These are phyloP conservation scores for Prolemur simus DNA, from an alignment of 2,113 vertebrate genomes.

Conservation along the genomic window DNA sequence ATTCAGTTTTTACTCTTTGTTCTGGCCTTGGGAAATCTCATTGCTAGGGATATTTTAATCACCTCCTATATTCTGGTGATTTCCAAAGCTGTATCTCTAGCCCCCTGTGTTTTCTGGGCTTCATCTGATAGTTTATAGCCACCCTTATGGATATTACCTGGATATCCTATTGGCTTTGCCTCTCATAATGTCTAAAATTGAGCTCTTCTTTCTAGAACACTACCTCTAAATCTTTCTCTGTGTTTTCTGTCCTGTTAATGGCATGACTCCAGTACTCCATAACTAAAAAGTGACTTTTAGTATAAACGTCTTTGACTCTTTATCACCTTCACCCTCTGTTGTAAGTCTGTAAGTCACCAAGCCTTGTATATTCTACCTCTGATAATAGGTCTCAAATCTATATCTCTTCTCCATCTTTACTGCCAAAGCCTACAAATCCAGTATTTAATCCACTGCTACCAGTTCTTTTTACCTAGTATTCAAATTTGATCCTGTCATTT, in stretches of 20 bases:
- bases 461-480: neutral
- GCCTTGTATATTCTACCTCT: neutral
- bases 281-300: neutral
- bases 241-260: neutral
- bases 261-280: neutral
- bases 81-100: neutral
- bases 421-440: neutral
- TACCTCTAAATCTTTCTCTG: neutral
- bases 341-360: neutral
- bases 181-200: neutral
- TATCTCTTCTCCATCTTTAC: neutral
- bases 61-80: neutral
- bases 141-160: neutral
- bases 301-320: neutral
- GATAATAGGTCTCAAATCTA: neutral
- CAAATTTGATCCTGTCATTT: neutral
- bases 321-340: neutral
- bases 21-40: neutral
- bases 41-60: neutral
- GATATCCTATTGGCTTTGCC: neutral
- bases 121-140: neutral
- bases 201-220: neutral
- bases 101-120: neutral
- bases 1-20: neutral
- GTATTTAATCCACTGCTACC: neutral